Evolutionary conservation across 2,113 vertebrate species (phyloP).

Genomic region (Saguinus imperator): DNA sequence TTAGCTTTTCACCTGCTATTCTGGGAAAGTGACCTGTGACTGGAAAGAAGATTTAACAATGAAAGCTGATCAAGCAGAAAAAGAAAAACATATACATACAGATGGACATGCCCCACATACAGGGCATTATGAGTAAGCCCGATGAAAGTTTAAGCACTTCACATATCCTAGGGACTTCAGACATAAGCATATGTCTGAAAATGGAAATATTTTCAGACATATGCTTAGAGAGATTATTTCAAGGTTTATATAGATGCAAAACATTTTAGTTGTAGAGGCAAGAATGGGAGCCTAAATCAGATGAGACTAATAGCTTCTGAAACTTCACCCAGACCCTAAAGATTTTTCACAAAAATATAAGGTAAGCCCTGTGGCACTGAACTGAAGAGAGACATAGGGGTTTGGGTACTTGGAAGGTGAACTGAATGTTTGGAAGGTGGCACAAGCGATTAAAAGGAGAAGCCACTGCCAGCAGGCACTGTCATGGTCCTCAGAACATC

Average conservation of each 20-base stretch:
- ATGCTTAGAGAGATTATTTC: conserved; percentile 65
- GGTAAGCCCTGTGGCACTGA: conserved; percentile 49
- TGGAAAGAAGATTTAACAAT: conserved; percentile 43
- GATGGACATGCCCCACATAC: conserved; percentile 18
- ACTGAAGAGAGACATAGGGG: conserved; percentile 28
- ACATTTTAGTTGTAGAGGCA: conserved; percentile 66
- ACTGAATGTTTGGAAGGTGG: conserved; percentile 13
- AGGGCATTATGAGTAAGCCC: conserved; percentile 39
- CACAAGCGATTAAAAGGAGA: background rate
- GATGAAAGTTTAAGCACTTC: conserved; percentile 60
- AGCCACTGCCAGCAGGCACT: background rate
- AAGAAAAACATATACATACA: conserved; percentile 45
- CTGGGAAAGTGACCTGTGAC: conserved; percentile 57
- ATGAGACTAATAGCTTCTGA: conserved; percentile 66
- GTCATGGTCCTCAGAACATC: background rate
- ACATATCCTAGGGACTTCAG: conserved; percentile 43
- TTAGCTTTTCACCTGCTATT: conserved; percentile 60
- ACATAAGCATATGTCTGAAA: background rate
- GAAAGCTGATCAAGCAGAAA: conserved; percentile 55
- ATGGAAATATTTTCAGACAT: conserved; percentile 62
- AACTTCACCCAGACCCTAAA: conserved; percentile 55
- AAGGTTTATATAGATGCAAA: conserved; percentile 71
- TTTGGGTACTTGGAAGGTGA: conserved; percentile 50
- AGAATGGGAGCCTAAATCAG: conserved; percentile 59
- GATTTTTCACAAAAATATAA: conserved; percentile 57